Conservation (phyloP, 2,797 vertebrate species). For the Helostoma temminkii region DNA sequence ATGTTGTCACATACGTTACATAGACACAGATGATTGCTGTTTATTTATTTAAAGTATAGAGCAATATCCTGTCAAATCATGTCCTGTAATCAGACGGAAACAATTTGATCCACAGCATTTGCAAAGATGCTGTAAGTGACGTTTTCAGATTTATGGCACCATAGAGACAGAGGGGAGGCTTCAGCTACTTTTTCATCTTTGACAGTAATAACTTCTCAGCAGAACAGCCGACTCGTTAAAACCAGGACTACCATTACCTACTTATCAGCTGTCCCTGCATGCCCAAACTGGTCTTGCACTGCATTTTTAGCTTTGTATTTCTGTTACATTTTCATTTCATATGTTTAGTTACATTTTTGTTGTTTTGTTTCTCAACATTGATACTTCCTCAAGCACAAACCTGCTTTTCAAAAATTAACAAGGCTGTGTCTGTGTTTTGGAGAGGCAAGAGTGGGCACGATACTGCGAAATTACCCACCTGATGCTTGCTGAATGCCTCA, state of each 20-base stretch:
- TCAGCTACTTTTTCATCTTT: constrained; percentile 65
- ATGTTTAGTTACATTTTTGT: constrained; percentile 3
- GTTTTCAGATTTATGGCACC: constrained; percentile 45
- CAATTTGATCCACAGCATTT: constrained; percentile 13
- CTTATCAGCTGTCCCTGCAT: constrained; percentile 37
- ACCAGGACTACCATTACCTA: constrained; percentile 44
- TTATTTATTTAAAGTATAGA: background rate
- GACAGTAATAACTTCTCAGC: constrained; percentile 63
- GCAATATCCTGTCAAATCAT: constrained; percentile 12
- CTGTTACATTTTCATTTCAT: background rate
- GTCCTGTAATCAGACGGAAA: constrained; percentile 34
- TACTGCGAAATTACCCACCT: constrained; percentile 58
- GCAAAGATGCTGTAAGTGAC: constrained; percentile 39
- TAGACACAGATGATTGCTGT: constrained; percentile 9
- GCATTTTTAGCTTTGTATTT: background rate
- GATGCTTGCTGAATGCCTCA: constrained; percentile 33
- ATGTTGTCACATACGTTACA: constrained; percentile 10
- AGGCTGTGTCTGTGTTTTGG: constrained; percentile 38
- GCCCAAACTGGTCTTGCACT: constrained; percentile 50
- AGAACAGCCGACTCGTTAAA: constrained; percentile 54
- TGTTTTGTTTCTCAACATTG: constrained; percentile 24
- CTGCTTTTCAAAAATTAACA: constrained; percentile 37
- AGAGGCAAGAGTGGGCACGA: constrained; percentile 32
- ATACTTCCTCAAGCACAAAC: constrained; percentile 17
- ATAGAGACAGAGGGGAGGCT: constrained; percentile 35